phyloP scores from a whole-genome alignment of 2,888 invertebrate genomes.

The Laspeyria flexula region DNA sequence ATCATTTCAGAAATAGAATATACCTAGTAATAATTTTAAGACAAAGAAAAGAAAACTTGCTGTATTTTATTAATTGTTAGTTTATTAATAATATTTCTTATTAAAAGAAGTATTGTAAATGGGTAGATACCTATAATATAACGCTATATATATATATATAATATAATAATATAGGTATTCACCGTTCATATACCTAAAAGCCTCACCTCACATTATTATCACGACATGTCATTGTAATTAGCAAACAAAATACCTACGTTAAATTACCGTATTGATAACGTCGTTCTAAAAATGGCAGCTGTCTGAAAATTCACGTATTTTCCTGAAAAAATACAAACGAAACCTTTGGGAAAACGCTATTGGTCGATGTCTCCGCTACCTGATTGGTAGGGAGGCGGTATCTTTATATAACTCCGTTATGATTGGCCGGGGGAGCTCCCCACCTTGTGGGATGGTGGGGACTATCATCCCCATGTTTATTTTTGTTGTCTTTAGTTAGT shows the following conservation, averaged over 20 bases:
- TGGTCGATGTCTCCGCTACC: conserved; percentile 51
- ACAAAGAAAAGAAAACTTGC: no score
- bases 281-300: conserved; percentile 52
- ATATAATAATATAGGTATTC: neutral
- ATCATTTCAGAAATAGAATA: no score
- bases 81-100: no score
- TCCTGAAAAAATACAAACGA: conserved; percentile 65
- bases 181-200: neutral
- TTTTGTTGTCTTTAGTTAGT: conserved; percentile 81
- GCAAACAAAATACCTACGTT: conserved; percentile 19
- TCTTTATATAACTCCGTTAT: conserved; percentile 30
- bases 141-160: no score
- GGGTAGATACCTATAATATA: no score
- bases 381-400: conserved; percentile 75
- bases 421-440: conserved; percentile 64
- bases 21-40: no score
- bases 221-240: neutral
- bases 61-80: no score
- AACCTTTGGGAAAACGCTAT: conserved; percentile 54
- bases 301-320: conserved; percentile 68
- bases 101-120: no score
- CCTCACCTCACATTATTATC: neutral
- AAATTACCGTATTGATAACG: conserved; percentile 43
- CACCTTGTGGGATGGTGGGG: conserved; percentile 63
- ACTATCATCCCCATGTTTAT: conserved; percentile 81